Percentiles rank a stretch among this genome's conserved stretches.
Conservation (phyloP, 2,113 vertebrate species). For the Chionodraco myersi region DNA sequence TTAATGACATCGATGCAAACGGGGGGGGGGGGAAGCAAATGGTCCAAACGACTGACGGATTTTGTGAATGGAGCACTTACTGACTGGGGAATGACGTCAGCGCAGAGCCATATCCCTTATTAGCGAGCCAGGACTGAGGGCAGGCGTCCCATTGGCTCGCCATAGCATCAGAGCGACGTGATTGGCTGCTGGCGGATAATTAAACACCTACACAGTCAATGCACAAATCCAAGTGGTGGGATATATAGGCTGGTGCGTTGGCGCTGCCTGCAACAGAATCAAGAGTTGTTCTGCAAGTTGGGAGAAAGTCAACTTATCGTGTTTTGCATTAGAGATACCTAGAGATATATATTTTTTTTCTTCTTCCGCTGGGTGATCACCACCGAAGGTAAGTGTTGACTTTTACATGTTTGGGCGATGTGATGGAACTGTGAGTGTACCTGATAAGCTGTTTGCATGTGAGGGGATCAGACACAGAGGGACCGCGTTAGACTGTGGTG, state of each 20-base stretch:
- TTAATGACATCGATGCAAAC: slow-evolving; percentile 86
- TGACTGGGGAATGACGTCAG: slow-evolving; percentile 85
- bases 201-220: slow-evolving; percentile 89
- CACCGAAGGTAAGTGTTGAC: slow-evolving; percentile 76
- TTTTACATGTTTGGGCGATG: slow-evolving; percentile 32
- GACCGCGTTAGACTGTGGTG: slow-evolving; percentile 1
- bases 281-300: slow-evolving; percentile 80
- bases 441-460: slow-evolving; percentile 5
- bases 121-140: slow-evolving; percentile 68
- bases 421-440: slow-evolving; percentile 11
- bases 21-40: slow-evolving; percentile 61
- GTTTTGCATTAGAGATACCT: slow-evolving; percentile 59
- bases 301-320: slow-evolving; percentile 76
- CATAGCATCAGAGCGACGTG: slow-evolving; percentile 52
- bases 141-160: slow-evolving; percentile 73
- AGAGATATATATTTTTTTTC: slow-evolving; percentile 63
- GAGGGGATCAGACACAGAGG: slow-evolving; percentile 8
- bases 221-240: slow-evolving; percentile 84
- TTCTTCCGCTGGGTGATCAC: slow-evolving; percentile 68
- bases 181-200: slow-evolving; percentile 85
- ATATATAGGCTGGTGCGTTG: slow-evolving; percentile 87
- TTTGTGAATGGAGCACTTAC: slow-evolving; percentile 90
- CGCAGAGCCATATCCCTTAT: slow-evolving; percentile 68
- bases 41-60: slow-evolving; percentile 78
- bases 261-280: slow-evolving; percentile 78